Conservation (phyloP, 2,797 vertebrate genomes). For the Synaphobranchus kaupii region DNA sequence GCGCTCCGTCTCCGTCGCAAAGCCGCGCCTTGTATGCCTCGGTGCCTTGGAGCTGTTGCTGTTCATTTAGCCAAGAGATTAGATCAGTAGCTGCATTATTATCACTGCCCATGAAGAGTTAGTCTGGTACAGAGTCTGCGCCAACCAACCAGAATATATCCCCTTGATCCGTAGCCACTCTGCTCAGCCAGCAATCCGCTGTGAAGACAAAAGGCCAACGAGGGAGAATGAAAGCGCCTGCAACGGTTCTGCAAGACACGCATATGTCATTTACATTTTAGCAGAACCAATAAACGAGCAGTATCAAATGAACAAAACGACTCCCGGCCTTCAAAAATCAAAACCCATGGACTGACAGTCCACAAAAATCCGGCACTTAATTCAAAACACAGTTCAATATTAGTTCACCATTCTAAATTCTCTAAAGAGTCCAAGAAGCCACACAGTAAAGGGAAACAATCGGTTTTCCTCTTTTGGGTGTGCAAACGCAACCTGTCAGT, state of each 20-base stretch:
- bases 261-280: neutral
- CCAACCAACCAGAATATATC: neutral
- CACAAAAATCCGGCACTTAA: neutral
- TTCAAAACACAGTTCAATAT: neutral
- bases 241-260: neutral
- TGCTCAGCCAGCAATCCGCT: neutral
- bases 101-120: neutral
- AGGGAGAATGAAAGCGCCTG: neutral
- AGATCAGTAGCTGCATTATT: neutral
- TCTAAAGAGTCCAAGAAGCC: neutral
- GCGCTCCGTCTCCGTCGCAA: neutral
- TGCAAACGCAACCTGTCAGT: neutral
- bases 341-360: neutral
- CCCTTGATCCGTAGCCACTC: neutral
- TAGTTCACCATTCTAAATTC: neutral
- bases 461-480: neutral
- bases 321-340: neutral
- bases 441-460: neutral
- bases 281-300: neutral
- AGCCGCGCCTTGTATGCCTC: neutral
- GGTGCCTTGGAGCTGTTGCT: neutral
- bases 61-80: neutral
- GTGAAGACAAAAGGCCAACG: neutral
- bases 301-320: neutral
- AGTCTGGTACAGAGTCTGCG: neutral